Conservation (phyloP, 1,140 invertebrate species). For the Platorchestia sp. region DNA sequence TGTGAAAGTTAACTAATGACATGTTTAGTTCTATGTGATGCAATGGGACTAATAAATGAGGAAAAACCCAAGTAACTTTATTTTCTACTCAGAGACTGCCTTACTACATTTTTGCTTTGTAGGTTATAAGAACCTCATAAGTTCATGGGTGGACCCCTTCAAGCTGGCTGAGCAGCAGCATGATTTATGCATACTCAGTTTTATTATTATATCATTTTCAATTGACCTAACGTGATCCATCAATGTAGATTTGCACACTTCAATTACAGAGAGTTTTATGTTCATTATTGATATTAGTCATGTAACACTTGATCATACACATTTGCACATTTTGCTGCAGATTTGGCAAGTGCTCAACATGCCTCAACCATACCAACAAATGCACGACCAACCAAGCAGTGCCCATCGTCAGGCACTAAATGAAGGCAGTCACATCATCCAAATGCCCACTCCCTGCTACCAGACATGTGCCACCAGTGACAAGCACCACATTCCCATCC, state of each 20-base stretch:
- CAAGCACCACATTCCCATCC: not conserved
- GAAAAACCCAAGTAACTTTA: no score
- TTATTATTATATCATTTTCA: not conserved
- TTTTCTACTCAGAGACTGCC: no score
- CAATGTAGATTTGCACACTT: not conserved
- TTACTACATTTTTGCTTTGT: no score
- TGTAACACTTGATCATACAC: not conserved
- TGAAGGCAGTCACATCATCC: not conserved
- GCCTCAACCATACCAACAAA: not conserved
- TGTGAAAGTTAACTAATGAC: no score
- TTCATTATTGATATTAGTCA: not conserved
- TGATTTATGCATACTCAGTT: not conserved
- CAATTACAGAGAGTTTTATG: not conserved
- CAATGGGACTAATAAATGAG: no score
- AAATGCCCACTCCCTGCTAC: not conserved
- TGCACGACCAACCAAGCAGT: not conserved
- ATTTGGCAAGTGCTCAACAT: not conserved
- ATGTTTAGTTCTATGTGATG: no score
- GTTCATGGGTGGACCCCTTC: no score
- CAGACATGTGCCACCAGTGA: conserved; percentile 2
- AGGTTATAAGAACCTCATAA: no score
- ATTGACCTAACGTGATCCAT: not conserved
- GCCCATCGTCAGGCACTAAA: not conserved
- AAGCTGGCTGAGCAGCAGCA: not conserved
- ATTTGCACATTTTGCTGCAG: not conserved